These are phyloP conservation scores for Sarcophaga caerulescens DNA, from an alignment of 2,888 invertebrate species.

Conservation along the genomic window DNA sequence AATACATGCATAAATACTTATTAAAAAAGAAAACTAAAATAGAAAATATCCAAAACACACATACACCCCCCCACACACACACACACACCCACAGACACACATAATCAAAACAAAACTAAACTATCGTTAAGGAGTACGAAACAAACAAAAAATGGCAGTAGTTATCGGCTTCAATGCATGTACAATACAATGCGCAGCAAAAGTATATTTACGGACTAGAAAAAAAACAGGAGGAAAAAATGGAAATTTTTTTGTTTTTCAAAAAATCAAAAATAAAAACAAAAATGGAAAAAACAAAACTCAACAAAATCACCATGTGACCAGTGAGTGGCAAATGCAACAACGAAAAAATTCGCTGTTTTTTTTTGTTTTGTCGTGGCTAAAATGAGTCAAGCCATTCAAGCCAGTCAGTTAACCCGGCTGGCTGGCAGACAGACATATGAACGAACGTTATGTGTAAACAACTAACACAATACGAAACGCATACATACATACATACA, in stretches of 20 bases:
- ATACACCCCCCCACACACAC: neutral
- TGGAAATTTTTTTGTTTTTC: conserved; percentile 17
- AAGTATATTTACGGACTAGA: conserved; percentile 51
- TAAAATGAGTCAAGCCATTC: conserved; percentile 45
- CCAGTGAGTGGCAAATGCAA: conserved; percentile 64
- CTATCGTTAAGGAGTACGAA: conserved; percentile 13
- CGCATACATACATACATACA: conserved; percentile 32
- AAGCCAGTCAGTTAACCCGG: conserved; percentile 50
- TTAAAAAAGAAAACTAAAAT: conserved; percentile 1
- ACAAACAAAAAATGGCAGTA: conserved; percentile 73
- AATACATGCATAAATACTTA: neutral
- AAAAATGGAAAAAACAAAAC: conserved; percentile 9
- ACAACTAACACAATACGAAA: conserved; percentile 56
- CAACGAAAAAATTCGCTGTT: conserved; percentile 20
- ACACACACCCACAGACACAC: conserved; percentile 3
- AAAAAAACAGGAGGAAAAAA: too few relatives aligned
- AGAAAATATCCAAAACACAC: conserved; percentile 15
- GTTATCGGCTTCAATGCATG: conserved; percentile 78
- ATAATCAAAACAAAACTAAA: conserved; percentile 42
- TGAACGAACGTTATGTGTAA: conserved; percentile 43
- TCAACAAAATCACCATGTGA: conserved; percentile 73
- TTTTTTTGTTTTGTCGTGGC: conserved; percentile 36
- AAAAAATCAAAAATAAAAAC: conserved; percentile 12
- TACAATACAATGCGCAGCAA: conserved; percentile 65
- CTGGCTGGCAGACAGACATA: conserved; percentile 21